Conservation (phyloP, 1,140 invertebrate genomes). For the Oncopodura yosiiana region DNA sequence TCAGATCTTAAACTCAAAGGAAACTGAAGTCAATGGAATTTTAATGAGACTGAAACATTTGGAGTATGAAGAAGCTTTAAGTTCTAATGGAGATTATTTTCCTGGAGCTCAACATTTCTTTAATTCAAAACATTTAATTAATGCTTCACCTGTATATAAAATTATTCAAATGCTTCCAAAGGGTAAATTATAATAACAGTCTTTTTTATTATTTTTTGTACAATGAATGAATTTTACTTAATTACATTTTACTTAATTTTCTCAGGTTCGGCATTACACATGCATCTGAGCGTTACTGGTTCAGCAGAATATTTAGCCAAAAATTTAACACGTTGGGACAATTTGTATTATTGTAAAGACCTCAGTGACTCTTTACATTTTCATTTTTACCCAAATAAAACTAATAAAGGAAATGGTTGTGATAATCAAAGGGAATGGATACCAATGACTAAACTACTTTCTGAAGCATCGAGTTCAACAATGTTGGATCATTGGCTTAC, state of each 20-base stretch:
- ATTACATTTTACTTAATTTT: background rate
- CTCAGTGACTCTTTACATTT: slow-evolving; percentile 38
- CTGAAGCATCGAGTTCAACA: slow-evolving; percentile 38
- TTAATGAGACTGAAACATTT: slow-evolving; percentile 47
- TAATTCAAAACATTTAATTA: slow-evolving; percentile 49
- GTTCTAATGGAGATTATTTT: slow-evolving; percentile 48
- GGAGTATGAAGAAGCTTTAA: slow-evolving; percentile 49
- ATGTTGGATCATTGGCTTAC: slow-evolving; percentile 47
- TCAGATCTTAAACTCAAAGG: no score
- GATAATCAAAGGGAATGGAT: no score
- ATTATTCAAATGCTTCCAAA: slow-evolving; percentile 51
- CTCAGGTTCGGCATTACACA: slow-evolving; percentile 56
- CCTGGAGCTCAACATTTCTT: slow-evolving; percentile 56
- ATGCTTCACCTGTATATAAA: slow-evolving; percentile 54
- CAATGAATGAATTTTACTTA: slow-evolving; percentile 33
- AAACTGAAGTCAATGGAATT: slow-evolving; percentile 52
- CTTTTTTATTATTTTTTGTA: background rate
- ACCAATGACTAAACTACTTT: slow-evolving; percentile 36
- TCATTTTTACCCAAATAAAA: slow-evolving; percentile 25
- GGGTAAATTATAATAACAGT: slow-evolving; percentile 34
- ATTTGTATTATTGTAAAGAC: slow-evolving; percentile 54
- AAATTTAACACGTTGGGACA: slow-evolving; percentile 45
- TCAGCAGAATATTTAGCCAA: slow-evolving; percentile 51
- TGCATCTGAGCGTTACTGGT: slow-evolving; percentile 56
- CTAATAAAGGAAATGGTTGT: no score